These are phyloP conservation scores for Pinna nobilis DNA, from an alignment of 1,140 invertebrate genomes.

Conservation along the genomic window DNA sequence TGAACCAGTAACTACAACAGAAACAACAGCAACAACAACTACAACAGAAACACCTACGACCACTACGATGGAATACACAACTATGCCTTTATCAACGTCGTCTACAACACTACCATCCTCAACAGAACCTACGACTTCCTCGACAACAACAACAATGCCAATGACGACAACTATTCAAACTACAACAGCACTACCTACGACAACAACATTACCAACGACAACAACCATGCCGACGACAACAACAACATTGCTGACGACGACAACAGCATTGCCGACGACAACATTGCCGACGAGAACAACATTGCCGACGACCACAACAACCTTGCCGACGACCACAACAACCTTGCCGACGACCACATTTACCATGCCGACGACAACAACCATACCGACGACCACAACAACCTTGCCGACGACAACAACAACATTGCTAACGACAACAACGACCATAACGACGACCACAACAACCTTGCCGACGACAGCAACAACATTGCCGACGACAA, in stretches of 20 bases:
- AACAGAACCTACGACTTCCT: background rate
- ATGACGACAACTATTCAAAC: background rate
- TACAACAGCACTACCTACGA: background rate
- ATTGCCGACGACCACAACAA: background rate
- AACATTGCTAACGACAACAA: background rate
- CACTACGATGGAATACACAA: background rate
- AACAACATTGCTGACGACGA: background rate
- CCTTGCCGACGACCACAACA: background rate
- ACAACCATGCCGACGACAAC: constrained; percentile 4
- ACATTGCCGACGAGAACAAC: background rate
- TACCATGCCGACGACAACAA: constrained; percentile 10
- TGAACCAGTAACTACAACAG: background rate
- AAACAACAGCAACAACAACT: background rate
- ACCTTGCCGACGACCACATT: background rate
- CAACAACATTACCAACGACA: background rate
- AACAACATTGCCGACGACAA: background rate
- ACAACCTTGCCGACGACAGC: background rate
- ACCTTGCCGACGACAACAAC: background rate
- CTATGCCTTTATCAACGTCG: constrained; percentile 20
- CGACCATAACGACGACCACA: background rate
- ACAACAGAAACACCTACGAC: background rate
- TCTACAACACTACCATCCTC: constrained; percentile 27
- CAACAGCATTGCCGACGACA: background rate
- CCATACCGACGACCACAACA: background rate
- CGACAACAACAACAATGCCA: constrained; percentile 22